Conservation (phyloP, 1,140 invertebrate species). For the Drosophila ironensis region DNA sequence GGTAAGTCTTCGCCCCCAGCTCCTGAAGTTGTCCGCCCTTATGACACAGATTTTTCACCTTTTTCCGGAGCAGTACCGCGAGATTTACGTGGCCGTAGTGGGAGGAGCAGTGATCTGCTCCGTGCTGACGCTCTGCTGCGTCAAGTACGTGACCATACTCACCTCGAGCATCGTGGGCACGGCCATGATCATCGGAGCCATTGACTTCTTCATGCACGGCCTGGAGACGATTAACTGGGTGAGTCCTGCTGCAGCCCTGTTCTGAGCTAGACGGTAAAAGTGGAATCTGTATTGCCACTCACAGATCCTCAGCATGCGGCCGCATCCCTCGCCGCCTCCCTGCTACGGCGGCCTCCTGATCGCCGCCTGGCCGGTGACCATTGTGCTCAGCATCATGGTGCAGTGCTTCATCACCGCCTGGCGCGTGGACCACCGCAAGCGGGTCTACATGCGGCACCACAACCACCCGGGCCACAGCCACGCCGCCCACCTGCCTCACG, state of each 20-base stretch:
- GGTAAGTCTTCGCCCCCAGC: conserved; percentile 68
- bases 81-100: conserved; percentile 76
- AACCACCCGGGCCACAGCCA: conserved; percentile 53
- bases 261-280: background rate
- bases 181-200: conserved; percentile 77
- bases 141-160: conserved; percentile 80
- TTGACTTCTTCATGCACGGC: conserved; percentile 80
- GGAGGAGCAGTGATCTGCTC: conserved; percentile 81
- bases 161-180: conserved; percentile 80
- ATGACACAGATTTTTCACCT: background rate
- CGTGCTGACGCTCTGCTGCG: conserved; percentile 76
- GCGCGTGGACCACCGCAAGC: conserved; percentile 79
- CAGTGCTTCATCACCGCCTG: conserved; percentile 81
- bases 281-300: background rate
- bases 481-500: conserved; percentile 47
- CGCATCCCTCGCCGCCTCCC: conserved; percentile 75
- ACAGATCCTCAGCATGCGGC: conserved; percentile 76
- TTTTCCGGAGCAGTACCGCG: conserved; percentile 54
- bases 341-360: conserved; percentile 78
- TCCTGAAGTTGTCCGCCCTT: too few relatives aligned
- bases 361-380: conserved; percentile 74
- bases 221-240: conserved; percentile 79
- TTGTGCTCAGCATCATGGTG: conserved; percentile 80
- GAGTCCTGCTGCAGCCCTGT: background rate
- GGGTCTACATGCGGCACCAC: conserved; percentile 72